Conservation (phyloP, 2,113 vertebrate species). For the Lota lota region DNA sequence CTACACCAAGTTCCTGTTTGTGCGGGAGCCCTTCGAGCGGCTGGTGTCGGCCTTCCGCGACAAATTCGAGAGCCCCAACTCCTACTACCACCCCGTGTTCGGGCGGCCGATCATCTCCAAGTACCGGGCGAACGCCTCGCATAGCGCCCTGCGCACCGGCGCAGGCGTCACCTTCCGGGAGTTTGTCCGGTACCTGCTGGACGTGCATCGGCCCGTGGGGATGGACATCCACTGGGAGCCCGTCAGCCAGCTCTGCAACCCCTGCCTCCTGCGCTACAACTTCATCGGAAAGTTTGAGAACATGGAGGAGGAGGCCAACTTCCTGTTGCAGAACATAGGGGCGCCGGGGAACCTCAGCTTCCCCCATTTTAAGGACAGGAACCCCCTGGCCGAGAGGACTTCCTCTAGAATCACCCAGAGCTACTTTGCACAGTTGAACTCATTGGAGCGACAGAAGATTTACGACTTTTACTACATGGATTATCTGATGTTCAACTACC, state of each 20-base stretch:
- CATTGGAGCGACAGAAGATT: constrained; percentile 80
- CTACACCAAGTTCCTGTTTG: constrained; percentile 92
- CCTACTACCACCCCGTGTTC: constrained; percentile 92
- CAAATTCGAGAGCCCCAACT: constrained; percentile 92
- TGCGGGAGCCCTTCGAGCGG: constrained; percentile 89
- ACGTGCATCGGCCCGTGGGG: constrained; percentile 84
- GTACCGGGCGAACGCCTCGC: constrained; percentile 84
- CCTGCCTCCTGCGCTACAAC: constrained; percentile 86
- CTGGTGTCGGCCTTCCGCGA: constrained; percentile 91
- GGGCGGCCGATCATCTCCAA: constrained; percentile 89
- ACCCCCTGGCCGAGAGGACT: constrained; percentile 84
- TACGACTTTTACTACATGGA: constrained; percentile 96
- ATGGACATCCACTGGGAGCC: constrained; percentile 97
- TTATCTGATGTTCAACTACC: constrained; percentile 94
- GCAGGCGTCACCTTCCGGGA: constrained; percentile 87
- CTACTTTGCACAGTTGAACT: constrained; percentile 85
- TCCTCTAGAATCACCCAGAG: constrained; percentile 76
- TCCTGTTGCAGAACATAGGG: constrained; percentile 77
- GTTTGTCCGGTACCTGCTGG: constrained; percentile 89
- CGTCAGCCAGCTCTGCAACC: constrained; percentile 84
- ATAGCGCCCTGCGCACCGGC: constrained; percentile 79
- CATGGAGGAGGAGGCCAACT: constrained; percentile 86
- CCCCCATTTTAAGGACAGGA: constrained; percentile 88
- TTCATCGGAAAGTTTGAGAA: constrained; percentile 93
- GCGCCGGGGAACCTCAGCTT: constrained; percentile 86